Evolutionary conservation across 2,888 invertebrate species (phyloP), one percentile per base, ranked within the genome.

Genomic region (Biston stratarius): DNA sequence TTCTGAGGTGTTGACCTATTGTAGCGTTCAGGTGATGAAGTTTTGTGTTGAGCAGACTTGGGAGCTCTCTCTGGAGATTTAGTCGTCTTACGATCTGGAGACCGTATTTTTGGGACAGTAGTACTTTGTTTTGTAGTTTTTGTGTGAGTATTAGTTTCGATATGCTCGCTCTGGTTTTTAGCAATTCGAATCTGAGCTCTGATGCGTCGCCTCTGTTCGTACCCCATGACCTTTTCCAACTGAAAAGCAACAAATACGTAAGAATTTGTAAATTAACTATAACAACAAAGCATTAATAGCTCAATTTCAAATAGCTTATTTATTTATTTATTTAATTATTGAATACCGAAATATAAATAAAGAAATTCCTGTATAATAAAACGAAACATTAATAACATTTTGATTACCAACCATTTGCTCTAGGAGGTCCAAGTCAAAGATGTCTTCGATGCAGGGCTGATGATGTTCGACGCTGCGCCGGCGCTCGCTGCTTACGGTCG

Each of bases 171-270:
- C 73, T 95, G 91, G 77, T 96, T 96, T 83, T 95, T 96, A 9
- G 97, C 96, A 15, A 96, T 85, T 71, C 97, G 94, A 69, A 97
- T 97, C 87, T 97, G 97, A 3, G 96, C 95, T 70, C 97, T 94
- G 63, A 97, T 96, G 74, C 96, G 95, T 71, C 97, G 95, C 75
- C 97, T 93, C 79, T 97, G 95, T 82, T 97, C 97, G 84, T 97
- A 97, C 70, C 96, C 96, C 62, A 95, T 95, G 66, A 97, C 96
- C 80, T 96, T 96, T 89, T 97, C 96, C 86, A 97, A 90, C 96
- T 96, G 92, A 60, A 63, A 63, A 24, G 8, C 15, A 40, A 58
- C 69, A 73, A 59, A 48, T 69, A 78, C 0, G 11, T 36, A 34
- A n/a, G 12, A 12, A 7, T 1, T 33, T 34, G n/a, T 51, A 34